Percentiles rank a stretch among this genome's conserved stretches.
Evolutionary conservation across 2,797 vertebrate species (phyloP).

Genomic region (Cossypha polioptera): DNA sequence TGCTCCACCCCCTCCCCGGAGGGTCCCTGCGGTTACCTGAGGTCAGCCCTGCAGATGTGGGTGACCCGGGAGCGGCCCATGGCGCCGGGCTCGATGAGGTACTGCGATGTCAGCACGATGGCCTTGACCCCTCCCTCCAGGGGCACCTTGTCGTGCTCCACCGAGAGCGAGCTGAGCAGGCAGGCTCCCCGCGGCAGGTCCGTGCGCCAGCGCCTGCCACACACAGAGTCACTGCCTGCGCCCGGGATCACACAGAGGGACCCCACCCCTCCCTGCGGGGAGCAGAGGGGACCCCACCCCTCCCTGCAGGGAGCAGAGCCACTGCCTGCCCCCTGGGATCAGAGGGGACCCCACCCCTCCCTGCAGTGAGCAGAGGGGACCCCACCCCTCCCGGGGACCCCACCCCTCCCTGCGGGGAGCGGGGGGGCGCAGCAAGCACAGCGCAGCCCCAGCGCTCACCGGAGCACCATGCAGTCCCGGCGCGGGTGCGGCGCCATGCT

Average conservation of each 20-base stretch:
- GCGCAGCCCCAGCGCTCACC: conserved; percentile 63
- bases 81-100: conserved; percentile 81
- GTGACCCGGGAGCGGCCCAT: conserved; percentile 80
- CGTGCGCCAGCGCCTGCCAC: conserved; percentile 78
- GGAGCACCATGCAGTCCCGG: conserved; percentile 82
- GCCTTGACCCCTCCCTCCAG: conserved; percentile 79
- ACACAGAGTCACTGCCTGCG: fast-evolving
- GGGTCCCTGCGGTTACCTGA: conserved; percentile 70
- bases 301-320: not conserved
- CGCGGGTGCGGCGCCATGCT: conserved; percentile 87
- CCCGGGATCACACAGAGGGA: too few relatives aligned
- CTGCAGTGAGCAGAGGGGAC: too few relatives aligned
- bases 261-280: too few relatives aligned
- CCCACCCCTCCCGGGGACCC: too few relatives aligned
- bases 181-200: conserved; percentile 80
- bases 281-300: too few relatives aligned
- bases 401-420: too few relatives aligned
- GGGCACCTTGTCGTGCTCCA: conserved; percentile 79
- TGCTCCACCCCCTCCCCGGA: fast-evolving
- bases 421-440: too few relatives aligned
- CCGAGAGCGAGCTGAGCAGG: conserved; percentile 79
- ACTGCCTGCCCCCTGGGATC: fast-evolving
- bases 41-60: conserved; percentile 84
- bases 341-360: too few relatives aligned
- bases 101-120: conserved; percentile 81